Conservation (phyloP, 2,797 vertebrate genomes). For the Gymnoscopelus braueri region DNA sequence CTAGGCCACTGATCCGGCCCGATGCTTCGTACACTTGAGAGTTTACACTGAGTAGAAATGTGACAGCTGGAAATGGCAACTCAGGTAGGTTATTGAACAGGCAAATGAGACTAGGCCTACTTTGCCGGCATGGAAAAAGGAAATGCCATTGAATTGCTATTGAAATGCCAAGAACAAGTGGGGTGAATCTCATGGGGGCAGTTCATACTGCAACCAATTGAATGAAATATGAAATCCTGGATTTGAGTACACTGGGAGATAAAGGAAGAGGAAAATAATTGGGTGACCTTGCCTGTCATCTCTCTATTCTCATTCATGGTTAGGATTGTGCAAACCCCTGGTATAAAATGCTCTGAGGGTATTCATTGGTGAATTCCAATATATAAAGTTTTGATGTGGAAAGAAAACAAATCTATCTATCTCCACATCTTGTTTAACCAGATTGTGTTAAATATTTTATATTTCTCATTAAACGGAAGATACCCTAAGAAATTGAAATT, state of each 20-base stretch:
- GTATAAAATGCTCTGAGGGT: too few relatives aligned
- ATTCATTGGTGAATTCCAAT: not conserved
- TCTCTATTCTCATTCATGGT: conserved; percentile 9
- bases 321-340: too few relatives aligned
- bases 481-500: conserved; percentile 11
- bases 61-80: conserved; percentile 60
- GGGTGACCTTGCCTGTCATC: conserved; percentile 16
- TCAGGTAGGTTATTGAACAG: conserved; percentile 27
- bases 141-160: conserved; percentile 22
- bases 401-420: conserved; percentile 7
- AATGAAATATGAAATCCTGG: conserved; percentile 28
- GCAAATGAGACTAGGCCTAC: conserved; percentile 24
- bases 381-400: not conserved
- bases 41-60: conserved; percentile 41
- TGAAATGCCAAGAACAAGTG: conserved; percentile 11
- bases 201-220: conserved; percentile 9
- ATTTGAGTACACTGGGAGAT: not conserved
- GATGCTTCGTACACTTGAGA: not conserved
- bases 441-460: not conserved
- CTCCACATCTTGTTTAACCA: not conserved
- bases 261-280: conserved; percentile 26
- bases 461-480: not conserved
- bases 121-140: conserved; percentile 26
- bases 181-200: conserved; percentile 15
- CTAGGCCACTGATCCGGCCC: too few relatives aligned